Conservation (phyloP, 1,140 invertebrate species). For the Phenacoccus solenopsis region DNA sequence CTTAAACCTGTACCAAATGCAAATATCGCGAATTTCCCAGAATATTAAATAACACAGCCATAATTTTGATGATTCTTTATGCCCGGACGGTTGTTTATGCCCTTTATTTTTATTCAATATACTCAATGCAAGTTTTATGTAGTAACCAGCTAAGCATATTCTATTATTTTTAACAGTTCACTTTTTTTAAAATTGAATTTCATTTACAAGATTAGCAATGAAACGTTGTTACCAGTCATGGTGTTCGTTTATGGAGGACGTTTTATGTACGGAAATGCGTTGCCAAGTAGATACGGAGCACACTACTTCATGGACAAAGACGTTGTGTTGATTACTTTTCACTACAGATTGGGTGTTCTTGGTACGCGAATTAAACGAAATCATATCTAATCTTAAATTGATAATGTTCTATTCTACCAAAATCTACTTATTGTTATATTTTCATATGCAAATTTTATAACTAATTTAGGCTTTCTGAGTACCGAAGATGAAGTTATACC, state of each 20-base stretch:
- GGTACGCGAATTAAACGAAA: conserved; percentile 21
- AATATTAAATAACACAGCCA: too few relatives aligned
- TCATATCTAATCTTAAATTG: background rate
- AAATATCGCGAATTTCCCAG: too few relatives aligned
- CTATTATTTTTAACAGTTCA: too few relatives aligned
- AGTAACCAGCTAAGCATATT: too few relatives aligned
- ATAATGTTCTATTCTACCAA: background rate
- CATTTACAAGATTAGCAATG: background rate
- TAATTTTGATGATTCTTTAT: too few relatives aligned
- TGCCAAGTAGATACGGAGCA: conserved; percentile 32
- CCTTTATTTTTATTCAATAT: too few relatives aligned
- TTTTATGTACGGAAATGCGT: conserved; percentile 36
- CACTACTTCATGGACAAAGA: conserved; percentile 42
- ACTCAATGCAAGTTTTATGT: too few relatives aligned
- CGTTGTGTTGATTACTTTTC: conserved; percentile 45
- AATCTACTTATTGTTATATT: background rate
- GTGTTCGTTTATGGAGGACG: conserved; percentile 50
- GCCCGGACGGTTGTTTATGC: too few relatives aligned
- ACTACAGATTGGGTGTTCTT: conserved; percentile 45
- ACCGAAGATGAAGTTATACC: conserved; percentile 31
- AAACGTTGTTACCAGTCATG: conserved; percentile 38
- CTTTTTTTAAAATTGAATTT: too few relatives aligned
- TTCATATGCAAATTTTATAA: background rate
- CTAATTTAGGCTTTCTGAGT: conserved; percentile 31
- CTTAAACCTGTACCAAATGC: too few relatives aligned